Evolutionary conservation across 2,888 invertebrate species (phyloP).

Genomic region (Lochmaea capreae): DNA sequence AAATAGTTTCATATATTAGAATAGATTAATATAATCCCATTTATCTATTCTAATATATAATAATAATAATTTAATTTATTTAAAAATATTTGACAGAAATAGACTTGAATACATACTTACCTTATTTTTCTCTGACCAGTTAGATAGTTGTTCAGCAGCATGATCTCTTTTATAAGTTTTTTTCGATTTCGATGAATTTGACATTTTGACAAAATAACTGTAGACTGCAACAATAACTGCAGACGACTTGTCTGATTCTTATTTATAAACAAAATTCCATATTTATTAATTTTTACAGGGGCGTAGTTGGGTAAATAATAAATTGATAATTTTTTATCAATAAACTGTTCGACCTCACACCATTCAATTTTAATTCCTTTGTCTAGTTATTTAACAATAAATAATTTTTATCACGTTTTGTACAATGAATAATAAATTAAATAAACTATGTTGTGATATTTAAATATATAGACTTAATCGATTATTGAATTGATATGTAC

Average conservation of each 20-base stretch:
- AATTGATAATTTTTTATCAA: neutral
- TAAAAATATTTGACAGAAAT: neutral
- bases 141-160: conserved; percentile 41
- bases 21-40: too few relatives aligned
- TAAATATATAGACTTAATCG: neutral
- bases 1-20: too few relatives aligned
- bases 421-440: too few relatives aligned
- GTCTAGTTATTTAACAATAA: neutral
- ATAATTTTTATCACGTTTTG: neutral
- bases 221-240: neutral
- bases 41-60: too few relatives aligned
- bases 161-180: conserved; percentile 33
- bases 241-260: neutral
- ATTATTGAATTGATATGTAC: too few relatives aligned
- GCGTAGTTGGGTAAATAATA: neutral
- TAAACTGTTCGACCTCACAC: neutral
- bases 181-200: neutral
- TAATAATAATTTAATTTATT: too few relatives aligned
- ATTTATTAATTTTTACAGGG: neutral
- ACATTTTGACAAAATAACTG: neutral
- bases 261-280: neutral
- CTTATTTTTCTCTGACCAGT: conserved; percentile 45
- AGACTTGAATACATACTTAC: conserved; percentile 20
- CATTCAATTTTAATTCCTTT: neutral
- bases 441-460: neutral